Percentiles rank a stretch among this genome's conserved stretches.
Evolutionary conservation across 2,888 invertebrate genomes (phyloP).

Genomic region (Globia sparganii): DNA sequence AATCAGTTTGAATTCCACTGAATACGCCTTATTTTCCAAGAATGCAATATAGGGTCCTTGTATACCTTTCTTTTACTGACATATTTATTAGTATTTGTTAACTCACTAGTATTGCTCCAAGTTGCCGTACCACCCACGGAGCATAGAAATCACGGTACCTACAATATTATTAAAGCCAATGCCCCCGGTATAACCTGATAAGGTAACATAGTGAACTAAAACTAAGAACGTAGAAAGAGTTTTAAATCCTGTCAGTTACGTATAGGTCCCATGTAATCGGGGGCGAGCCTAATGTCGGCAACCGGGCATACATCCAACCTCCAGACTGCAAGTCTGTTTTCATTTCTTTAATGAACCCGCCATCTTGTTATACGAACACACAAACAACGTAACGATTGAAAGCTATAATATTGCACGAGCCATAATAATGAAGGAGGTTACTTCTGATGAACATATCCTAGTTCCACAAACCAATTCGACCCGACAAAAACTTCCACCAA

Average conservation of each 20-base stretch:
- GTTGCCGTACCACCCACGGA: slow-evolving; percentile 48
- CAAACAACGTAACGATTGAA: background rate
- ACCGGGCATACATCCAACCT: background rate
- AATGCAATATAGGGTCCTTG: slow-evolving; percentile 24
- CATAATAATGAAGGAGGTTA: background rate
- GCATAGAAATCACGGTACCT: slow-evolving; percentile 35
- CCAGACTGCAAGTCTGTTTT: background rate
- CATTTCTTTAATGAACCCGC: background rate
- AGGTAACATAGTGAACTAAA: slow-evolving; percentile 11
- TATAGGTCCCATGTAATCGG: too few species aligned
- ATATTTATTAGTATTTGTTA: slow-evolving; percentile 54
- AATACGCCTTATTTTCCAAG: slow-evolving; percentile 28
- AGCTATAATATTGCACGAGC: background rate
- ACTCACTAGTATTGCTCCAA: slow-evolving; percentile 29
- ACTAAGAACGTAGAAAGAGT: background rate
- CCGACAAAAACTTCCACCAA: background rate
- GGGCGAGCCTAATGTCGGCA: background rate
- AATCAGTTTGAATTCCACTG: slow-evolving; percentile 13
- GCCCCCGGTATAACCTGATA: slow-evolving; percentile 39
- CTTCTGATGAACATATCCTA: background rate
- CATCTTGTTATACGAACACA: background rate
- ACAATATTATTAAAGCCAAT: slow-evolving; percentile 31
- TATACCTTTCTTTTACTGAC: slow-evolving; percentile 40
- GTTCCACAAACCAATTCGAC: background rate
- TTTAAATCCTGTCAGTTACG: background rate